Percentiles rank a stretch among this genome's conserved stretches.
These are phyloP conservation scores for Drosophila pruinosa DNA, from an alignment of 1,140 invertebrate species.

Conservation along the genomic window DNA sequence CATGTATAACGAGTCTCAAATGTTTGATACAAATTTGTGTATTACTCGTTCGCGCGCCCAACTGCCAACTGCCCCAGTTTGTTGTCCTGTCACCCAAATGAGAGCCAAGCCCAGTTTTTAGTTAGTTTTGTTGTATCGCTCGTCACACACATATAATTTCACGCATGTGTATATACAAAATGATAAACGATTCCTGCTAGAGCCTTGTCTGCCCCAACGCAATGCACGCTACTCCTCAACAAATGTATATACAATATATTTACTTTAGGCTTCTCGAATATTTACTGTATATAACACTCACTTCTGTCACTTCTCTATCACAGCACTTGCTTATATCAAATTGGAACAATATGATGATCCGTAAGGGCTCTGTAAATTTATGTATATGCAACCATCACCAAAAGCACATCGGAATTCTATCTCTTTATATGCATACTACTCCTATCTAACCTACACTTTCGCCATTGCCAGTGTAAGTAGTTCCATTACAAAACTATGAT, in stretches of 20 bases:
- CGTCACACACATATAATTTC: constrained; percentile 17
- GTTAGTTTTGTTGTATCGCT: constrained; percentile 26
- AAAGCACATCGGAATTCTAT: constrained; percentile 52
- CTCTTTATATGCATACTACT: not conserved
- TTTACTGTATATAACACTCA: constrained; percentile 37
- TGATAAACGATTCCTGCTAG: constrained; percentile 65
- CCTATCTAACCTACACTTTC: constrained; percentile 15
- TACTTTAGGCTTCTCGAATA: not conserved
- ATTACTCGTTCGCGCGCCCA: constrained; percentile 12
- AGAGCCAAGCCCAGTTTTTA: constrained; percentile 70
- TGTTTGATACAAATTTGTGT: constrained; percentile 44
- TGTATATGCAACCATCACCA: constrained; percentile 20
- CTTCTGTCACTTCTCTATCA: constrained; percentile 58
- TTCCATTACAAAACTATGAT: constrained; percentile 8
- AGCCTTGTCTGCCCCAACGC: constrained; percentile 21
- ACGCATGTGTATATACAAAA: constrained; percentile 70
- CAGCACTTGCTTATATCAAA: constrained; percentile 83
- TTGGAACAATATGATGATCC: constrained; percentile 82
- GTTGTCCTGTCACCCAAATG: constrained; percentile 53
- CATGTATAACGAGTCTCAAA: not conserved
- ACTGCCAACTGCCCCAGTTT: constrained; percentile 53
- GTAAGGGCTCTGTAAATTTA: constrained; percentile 57
- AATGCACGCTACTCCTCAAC: constrained; percentile 52
- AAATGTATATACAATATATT: constrained; percentile 5
- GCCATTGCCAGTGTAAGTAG: constrained; percentile 69